phyloP scores from a whole-genome alignment of 1,140 invertebrate genomes.

The Chionoecetes opilio region DNA sequence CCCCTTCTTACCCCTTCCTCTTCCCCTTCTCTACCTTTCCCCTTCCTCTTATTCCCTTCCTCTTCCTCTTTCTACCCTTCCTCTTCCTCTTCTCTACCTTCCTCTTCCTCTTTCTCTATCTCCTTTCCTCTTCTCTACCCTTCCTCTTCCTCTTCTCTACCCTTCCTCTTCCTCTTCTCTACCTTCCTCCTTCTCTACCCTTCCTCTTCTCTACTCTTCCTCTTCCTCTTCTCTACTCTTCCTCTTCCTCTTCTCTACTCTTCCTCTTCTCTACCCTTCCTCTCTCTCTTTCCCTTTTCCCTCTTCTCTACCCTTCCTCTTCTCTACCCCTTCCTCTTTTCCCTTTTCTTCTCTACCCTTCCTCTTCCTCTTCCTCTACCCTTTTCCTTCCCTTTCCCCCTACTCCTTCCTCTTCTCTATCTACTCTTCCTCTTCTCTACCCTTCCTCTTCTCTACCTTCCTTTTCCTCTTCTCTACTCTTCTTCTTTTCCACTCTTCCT shows the following conservation, averaged over 20 bases:
- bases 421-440: not conserved
- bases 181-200: too few relatives aligned
- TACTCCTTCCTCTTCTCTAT: not conserved
- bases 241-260: not conserved
- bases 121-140: not conserved
- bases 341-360: not conserved
- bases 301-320: not conserved
- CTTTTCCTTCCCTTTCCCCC: not conserved
- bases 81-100: not conserved
- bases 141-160: too few relatives aligned
- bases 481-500: too few relatives aligned
- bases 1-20: not conserved
- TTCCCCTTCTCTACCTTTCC: not conserved
- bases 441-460: too few relatives aligned
- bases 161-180: not conserved
- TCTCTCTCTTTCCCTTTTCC: not conserved
- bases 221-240: too few relatives aligned
- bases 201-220: too few relatives aligned
- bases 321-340: not conserved
- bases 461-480: too few relatives aligned
- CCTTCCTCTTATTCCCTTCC: not conserved
- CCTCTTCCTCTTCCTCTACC: not conserved
- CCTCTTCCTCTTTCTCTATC: too few relatives aligned
- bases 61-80: not conserved
- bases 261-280: not conserved